Conservation (phyloP, 92 coral and sea anemone species). For the Palythoa caribaeorum region DNA sequence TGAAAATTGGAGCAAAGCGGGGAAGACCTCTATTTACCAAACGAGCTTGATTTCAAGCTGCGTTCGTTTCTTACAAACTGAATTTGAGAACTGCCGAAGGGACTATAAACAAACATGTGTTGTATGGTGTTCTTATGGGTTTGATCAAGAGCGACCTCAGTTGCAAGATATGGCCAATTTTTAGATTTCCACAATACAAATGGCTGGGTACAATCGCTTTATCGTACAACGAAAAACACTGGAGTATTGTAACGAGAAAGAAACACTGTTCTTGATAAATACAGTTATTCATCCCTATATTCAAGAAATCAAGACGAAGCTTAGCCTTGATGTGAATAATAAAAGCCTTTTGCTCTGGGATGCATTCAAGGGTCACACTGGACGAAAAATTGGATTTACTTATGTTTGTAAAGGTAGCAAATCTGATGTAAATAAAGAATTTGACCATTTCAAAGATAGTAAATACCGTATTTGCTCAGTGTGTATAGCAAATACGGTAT, state of each 20-base stretch:
- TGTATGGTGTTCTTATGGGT: slow-evolving; percentile 72
- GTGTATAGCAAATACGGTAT: too few species aligned
- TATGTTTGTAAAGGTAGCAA: too few species aligned
- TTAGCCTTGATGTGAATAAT: slow-evolving; percentile 60
- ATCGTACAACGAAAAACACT: slow-evolving; percentile 67
- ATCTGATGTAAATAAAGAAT: too few species aligned
- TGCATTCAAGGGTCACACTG: slow-evolving; percentile 59
- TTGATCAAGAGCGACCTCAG: slow-evolving; percentile 69
- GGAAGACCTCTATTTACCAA: slow-evolving; percentile 65
- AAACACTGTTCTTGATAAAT: slow-evolving; percentile 58
- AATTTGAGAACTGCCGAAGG: slow-evolving; percentile 66
- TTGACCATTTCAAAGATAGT: too few species aligned
- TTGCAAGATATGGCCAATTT: slow-evolving; percentile 59
- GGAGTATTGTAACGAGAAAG: slow-evolving; percentile 60
- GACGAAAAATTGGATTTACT: too few species aligned
- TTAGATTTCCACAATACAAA: slow-evolving; percentile 61
- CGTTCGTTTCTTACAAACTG: slow-evolving; percentile 55
- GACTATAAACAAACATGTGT: slow-evolving; percentile 64
- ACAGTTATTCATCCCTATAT: slow-evolving; percentile 55
- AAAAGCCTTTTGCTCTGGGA: slow-evolving; percentile 71
- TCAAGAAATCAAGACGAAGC: slow-evolving; percentile 58
- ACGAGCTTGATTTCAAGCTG: slow-evolving; percentile 66
- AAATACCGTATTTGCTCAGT: too few species aligned
- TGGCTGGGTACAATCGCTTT: slow-evolving; percentile 74
- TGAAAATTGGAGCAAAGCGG: slow-evolving; percentile 59